Base-by-base conservation (phyloP, 2,888 invertebrate species). In the Physocephala rufipes region DNA sequence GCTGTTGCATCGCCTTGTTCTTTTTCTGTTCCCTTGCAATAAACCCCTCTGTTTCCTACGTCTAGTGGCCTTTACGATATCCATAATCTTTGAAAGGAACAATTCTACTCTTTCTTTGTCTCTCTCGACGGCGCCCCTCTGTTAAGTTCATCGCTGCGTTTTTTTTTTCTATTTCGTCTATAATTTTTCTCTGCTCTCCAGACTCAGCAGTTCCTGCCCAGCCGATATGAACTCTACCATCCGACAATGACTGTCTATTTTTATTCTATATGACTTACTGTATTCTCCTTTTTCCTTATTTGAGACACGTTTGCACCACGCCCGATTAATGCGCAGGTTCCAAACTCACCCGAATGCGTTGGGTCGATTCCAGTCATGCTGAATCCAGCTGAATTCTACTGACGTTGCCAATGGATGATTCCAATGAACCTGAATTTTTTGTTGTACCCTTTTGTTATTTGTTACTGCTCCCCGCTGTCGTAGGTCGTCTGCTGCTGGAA, bases 311-410 rank as follows among this genome's bases (percentile, higher is more conserved):
- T 78, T 77, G 78, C 74, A 81, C 80, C 80, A 80, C 80, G 80
- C 80, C 80, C 80, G 80, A 77, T 71, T 26, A 79, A 47, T 80
- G 80, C 80, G 80, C 80, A 80, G 78, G 76, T 73, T 74, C 76
- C 30, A 28, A n/a, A 53, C 45, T 55, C 51, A 59, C 19, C 64
- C 45, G 43, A 26, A 43, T 7, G 36, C 36, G 36, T 4, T 36
- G 36, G 36, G 5, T 36, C 36, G n/a, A n/a, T n/a, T n/a, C n/a
- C 24, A 28, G 30, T 62, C 45, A 45, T 21, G 62, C 64, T 64
- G 64, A 64, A 64, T 45, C 19, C 30, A 36, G 43, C 64, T 28
- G 51, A 65, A 28, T 51, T 49, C 26, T 26, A 12, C 61, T 30
- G 36, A n/a, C 61, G 36, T 28, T 26, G 3, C 58, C 24, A 58